phyloP scores from a whole-genome alignment of 2,888 invertebrate species.

The Polydrusus cervinus region DNA sequence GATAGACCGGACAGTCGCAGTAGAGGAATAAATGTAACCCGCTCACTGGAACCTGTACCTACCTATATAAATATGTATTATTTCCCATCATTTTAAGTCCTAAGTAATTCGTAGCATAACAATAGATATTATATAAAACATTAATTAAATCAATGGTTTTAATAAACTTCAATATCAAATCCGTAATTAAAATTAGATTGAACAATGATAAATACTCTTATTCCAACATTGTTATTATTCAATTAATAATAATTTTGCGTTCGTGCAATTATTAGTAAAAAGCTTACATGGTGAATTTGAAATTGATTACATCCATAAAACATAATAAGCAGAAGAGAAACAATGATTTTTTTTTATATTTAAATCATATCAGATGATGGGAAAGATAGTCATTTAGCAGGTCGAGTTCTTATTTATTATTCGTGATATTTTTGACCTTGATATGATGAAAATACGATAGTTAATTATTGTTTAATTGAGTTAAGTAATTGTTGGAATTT shows the following conservation, averaged over 20 bases:
- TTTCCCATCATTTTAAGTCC: background rate
- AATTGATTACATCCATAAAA: conserved; percentile 9
- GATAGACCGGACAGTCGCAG: no score
- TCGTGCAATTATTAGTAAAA: conserved; percentile 14
- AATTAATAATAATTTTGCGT: conserved; percentile 11
- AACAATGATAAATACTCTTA: conserved; percentile 13
- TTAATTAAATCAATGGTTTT: background rate
- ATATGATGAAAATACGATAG: background rate
- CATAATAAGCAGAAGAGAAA: conserved; percentile 8
- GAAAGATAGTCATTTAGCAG: background rate
- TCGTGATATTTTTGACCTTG: background rate
- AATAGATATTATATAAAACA: background rate
- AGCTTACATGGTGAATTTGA: conserved; percentile 1
- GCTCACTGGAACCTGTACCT: no score
- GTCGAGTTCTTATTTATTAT: background rate
- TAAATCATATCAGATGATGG: background rate
- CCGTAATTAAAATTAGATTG: conserved; percentile 9
- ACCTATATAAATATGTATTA: no score
- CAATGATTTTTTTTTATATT: conserved; percentile 2
- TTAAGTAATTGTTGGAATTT: background rate
- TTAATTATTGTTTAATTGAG: background rate
- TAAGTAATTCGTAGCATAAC: background rate
- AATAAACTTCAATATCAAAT: conserved; percentile 6
- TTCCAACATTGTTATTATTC: conserved; percentile 13
- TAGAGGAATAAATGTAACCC: no score